Evolutionary conservation across 2,888 invertebrate genomes (phyloP).

Genomic region (Drosophila crucigera): DNA sequence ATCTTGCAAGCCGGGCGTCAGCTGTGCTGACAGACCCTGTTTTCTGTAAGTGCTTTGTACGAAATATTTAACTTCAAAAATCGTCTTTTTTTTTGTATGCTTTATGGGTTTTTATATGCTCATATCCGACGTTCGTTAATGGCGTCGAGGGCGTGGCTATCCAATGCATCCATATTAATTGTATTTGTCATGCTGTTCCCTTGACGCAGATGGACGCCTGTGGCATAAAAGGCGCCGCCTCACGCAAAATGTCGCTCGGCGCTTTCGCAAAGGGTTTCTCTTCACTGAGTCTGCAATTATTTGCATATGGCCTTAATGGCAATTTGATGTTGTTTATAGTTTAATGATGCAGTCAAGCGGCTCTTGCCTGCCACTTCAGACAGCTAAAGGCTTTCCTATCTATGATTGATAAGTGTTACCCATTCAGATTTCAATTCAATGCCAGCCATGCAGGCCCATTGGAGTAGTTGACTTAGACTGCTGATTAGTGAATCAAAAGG

Average conservation of each 20-base stretch:
- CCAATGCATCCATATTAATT: slow-evolving; percentile 76
- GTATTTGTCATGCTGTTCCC: slow-evolving; percentile 77
- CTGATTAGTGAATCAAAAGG: slow-evolving; percentile 31
- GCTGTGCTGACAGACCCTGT: slow-evolving; percentile 89
- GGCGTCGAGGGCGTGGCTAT: slow-evolving; percentile 75
- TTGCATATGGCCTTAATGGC: slow-evolving; percentile 78
- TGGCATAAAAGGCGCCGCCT: slow-evolving; percentile 70
- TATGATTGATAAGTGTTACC: slow-evolving; percentile 74
- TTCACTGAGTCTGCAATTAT: slow-evolving; percentile 71
- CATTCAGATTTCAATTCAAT: slow-evolving; percentile 57
- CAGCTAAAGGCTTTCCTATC: slow-evolving; percentile 41
- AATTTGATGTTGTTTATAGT: slow-evolving; percentile 79
- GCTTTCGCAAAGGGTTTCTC: slow-evolving; percentile 28
- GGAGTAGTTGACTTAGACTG: slow-evolving; percentile 6
- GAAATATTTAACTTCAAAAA: slow-evolving; percentile 27
- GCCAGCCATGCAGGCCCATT: slow-evolving; percentile 11
- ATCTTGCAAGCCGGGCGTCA: slow-evolving; percentile 89
- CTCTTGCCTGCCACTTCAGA: slow-evolving; percentile 42
- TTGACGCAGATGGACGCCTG: slow-evolving; percentile 50
- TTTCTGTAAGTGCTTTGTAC: slow-evolving; percentile 86
- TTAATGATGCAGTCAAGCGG: slow-evolving; percentile 75
- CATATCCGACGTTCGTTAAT: slow-evolving; percentile 55
- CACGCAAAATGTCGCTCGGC: slow-evolving; percentile 59
- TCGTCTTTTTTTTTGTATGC: not conserved
- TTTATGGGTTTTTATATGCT: slow-evolving; percentile 25